phyloP scores from a whole-genome alignment of 1,140 invertebrate species.

The Anthonomus grandis region DNA sequence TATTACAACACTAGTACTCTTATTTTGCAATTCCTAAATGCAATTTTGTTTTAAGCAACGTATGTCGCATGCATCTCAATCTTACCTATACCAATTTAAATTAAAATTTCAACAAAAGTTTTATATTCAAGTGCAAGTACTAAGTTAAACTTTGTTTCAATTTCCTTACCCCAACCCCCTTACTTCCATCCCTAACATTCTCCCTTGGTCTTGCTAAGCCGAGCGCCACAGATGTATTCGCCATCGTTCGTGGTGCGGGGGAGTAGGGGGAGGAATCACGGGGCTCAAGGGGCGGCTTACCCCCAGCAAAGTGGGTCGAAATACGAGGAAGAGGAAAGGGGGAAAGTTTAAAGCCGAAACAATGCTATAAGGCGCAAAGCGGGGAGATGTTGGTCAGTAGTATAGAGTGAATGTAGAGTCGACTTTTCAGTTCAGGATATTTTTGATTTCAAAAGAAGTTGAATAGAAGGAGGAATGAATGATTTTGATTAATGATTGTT shows the following conservation, averaged over 20 bases:
- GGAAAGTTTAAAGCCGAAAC: constrained; percentile 28
- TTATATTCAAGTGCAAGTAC: too few relatives aligned
- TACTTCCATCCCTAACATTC: constrained; percentile 10
- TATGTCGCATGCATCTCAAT: too few relatives aligned
- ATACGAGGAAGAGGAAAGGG: constrained; percentile 19
- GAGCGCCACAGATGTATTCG: constrained; percentile 36
- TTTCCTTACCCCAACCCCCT: neutral
- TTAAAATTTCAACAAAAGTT: too few relatives aligned
- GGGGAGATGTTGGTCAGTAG: constrained; percentile 25
- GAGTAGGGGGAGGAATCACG: neutral
- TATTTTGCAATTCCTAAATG: too few relatives aligned
- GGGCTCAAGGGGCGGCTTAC: neutral
- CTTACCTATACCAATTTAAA: too few relatives aligned
- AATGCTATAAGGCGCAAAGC: constrained; percentile 23
- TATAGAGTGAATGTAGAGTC: too few relatives aligned
- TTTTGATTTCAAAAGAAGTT: too few relatives aligned
- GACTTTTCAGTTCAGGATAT: too few relatives aligned
- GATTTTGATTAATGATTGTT: too few relatives aligned
- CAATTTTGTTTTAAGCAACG: too few relatives aligned
- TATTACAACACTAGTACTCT: too few relatives aligned
- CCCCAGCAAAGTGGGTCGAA: neutral
- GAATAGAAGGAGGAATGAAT: too few relatives aligned
- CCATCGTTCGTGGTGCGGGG: neutral
- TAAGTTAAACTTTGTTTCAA: neutral
- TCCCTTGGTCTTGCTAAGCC: constrained; percentile 39